Evolutionary conservation across 2,113 vertebrate species (phyloP).

Genomic region (Vireo altiloquus): DNA sequence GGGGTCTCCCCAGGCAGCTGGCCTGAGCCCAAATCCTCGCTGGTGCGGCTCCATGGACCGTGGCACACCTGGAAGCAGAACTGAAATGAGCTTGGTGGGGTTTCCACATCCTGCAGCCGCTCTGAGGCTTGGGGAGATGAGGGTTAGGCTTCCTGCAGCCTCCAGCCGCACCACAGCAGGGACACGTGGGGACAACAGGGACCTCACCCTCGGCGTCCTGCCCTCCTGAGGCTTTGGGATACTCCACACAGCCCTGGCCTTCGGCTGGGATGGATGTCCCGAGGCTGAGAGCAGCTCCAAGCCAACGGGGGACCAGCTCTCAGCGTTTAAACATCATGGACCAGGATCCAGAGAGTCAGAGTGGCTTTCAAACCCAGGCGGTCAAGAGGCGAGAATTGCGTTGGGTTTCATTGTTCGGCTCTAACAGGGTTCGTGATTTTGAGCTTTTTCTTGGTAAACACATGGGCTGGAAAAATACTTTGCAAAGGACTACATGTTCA

Average conservation of each 20-base stretch:
- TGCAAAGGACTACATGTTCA: background rate
- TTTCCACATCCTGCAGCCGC: accelerated
- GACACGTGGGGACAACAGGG: accelerated
- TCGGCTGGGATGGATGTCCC: background rate
- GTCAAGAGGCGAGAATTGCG: background rate
- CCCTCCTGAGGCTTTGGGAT: background rate
- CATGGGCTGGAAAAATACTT: background rate
- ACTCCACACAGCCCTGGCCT: accelerated
- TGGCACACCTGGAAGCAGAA: background rate
- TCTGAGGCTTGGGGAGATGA: background rate
- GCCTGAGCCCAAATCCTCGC: background rate
- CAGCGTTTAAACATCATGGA: background rate
- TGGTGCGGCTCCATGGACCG: background rate
- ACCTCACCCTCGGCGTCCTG: background rate
- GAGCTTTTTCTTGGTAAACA: background rate
- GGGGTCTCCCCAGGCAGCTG: background rate
- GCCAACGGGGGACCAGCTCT: background rate
- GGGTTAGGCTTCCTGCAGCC: background rate
- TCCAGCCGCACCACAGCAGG: accelerated
- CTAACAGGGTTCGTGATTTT: background rate
- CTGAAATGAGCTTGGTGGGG: background rate
- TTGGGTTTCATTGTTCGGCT: background rate
- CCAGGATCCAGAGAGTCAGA: background rate
- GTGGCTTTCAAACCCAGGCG: background rate
- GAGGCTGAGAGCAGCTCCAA: background rate